These are phyloP conservation scores for Ctena decussata DNA, from an alignment of 2,888 invertebrate species.

Conservation along the genomic window DNA sequence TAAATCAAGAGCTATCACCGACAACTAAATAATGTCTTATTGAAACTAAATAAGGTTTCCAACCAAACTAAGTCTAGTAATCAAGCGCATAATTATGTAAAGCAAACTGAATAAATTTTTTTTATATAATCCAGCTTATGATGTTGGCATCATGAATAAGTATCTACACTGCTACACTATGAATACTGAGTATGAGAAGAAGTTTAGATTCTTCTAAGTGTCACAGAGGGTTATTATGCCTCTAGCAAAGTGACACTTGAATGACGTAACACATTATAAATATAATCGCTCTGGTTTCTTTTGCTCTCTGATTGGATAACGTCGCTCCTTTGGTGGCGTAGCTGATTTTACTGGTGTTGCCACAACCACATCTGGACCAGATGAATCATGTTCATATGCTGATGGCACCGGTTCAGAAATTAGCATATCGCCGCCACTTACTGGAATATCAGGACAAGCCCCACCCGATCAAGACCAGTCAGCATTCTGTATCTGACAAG, in stretches of 20 bases:
- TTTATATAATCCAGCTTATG: too few relatives aligned
- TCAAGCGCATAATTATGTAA: too few relatives aligned
- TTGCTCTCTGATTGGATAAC: neutral
- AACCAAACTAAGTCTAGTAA: too few relatives aligned
- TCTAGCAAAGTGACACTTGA: neutral
- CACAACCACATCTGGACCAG: neutral
- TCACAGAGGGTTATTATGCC: neutral
- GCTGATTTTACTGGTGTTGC: neutral
- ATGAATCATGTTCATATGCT: neutral
- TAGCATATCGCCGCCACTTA: neutral
- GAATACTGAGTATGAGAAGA: too few relatives aligned
- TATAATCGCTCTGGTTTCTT: neutral
- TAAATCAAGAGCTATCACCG: too few relatives aligned
- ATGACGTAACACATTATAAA: neutral
- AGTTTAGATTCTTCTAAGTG: too few relatives aligned
- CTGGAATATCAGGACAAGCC: neutral
- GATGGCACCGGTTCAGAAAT: neutral
- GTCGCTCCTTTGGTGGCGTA: neutral
- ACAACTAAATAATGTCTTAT: too few relatives aligned
- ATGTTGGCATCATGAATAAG: too few relatives aligned
- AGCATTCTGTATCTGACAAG: conserved; percentile 11
- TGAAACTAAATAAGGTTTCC: too few relatives aligned
- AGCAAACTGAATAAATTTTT: too few relatives aligned
- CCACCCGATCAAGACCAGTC: neutral
- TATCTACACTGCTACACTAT: too few relatives aligned